Base-by-base conservation (phyloP, 1,140 invertebrate species). In the Leptoteleia sp. region DNA sequence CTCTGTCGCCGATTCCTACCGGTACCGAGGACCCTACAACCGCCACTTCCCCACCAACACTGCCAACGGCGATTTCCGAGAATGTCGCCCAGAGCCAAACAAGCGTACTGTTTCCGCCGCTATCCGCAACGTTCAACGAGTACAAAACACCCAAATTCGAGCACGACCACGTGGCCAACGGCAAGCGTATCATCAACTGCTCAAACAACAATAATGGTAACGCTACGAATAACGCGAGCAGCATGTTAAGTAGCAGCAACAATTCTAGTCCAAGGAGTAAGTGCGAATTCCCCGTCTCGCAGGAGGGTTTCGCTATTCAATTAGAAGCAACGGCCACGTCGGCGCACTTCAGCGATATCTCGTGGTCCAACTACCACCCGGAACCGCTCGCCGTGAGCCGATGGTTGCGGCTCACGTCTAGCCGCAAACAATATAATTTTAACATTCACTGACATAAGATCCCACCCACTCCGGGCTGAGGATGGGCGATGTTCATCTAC, bases 381-480 rank as follows among this genome's bases (percentile, higher is more conserved):
- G 88, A 89, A 42, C 88, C 88, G 15, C 57, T 89, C 3, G 88
- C 88, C 0, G 88, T 89, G 12, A 89, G 83, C 38, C 87, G 87
- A 9, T 89, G 88, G 88, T 79, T 89, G 4, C 86, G 87, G 33
- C 88, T 89, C 40, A 88, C 83, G n/a, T 89, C 87, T 61, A 89
- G 77, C 82, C 88, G 88, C 72, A 89, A 89, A 75, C 88, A 89
- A 75, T 89, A 89, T 65, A 89, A 89, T 72, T 89, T 89, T 67
- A 89, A 89, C 83, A 89, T 89, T 87, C 88, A 89, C 88, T 89
- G 88, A 89, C 88, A 89, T 79, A 89, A 88, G 70, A 89, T 83
- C 82, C 87, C 84, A 82, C 88, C 88, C 82, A 89, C 87, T 84
- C 88, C 87, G 82, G 88, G 88, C 86, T 89, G 83, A 89, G 83